Evolutionary conservation across 2,888 invertebrate species (phyloP).

Genomic region (Lacanobia wlatinum): DNA sequence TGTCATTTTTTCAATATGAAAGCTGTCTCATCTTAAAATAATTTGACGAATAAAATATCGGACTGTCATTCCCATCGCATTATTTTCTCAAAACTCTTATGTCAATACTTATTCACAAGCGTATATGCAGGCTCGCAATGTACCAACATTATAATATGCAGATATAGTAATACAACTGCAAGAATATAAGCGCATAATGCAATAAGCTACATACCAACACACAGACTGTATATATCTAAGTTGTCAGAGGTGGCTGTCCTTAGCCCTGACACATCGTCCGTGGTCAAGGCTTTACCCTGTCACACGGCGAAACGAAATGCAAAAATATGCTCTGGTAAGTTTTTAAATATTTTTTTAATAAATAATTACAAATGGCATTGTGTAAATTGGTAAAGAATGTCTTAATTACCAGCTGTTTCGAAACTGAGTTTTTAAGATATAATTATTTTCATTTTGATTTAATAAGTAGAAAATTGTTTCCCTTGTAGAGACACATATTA

Average conservation of each 20-base stretch:
- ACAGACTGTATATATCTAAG: conserved; percentile 39
- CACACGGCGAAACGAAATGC: conserved; percentile 55
- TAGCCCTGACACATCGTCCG: conserved; percentile 69
- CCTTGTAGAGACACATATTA: too few species aligned
- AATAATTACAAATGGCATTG: conserved; percentile 42
- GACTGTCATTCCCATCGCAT: too few species aligned
- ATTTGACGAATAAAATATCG: too few species aligned
- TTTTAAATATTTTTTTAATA: conserved; percentile 25
- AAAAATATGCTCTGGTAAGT: conserved; percentile 33
- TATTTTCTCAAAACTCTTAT: too few species aligned
- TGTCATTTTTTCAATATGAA: neutral
- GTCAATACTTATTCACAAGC: too few species aligned
- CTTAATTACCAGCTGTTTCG: conserved; percentile 26
- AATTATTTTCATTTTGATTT: too few species aligned
- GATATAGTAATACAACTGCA: conserved; percentile 24
- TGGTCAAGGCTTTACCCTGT: conserved; percentile 65
- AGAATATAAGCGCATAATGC: conserved; percentile 41
- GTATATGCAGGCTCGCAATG: neutral
- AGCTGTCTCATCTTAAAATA: neutral
- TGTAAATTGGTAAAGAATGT: conserved; percentile 26
- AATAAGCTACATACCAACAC: conserved; percentile 20
- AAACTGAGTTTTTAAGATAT: neutral
- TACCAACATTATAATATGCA: neutral
- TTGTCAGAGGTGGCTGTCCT: conserved; percentile 64
- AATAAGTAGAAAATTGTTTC: too few species aligned